phyloP scores from a whole-genome alignment of 2,113 vertebrate genomes.

The Zeus faber region DNA sequence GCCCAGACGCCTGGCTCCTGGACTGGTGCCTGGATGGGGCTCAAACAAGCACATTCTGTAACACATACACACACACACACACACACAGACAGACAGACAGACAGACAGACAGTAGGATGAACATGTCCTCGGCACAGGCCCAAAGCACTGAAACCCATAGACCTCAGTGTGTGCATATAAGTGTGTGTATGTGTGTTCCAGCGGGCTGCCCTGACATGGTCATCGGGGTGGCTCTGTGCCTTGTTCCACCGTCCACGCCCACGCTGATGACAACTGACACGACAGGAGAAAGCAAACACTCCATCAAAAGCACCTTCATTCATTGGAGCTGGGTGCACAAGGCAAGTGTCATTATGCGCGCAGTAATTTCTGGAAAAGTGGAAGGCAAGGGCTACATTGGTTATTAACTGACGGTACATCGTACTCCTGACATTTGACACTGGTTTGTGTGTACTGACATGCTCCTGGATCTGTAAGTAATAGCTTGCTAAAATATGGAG shows the following conservation, averaged over 20 bases:
- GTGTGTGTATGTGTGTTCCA: background rate
- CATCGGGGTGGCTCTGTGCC: background rate
- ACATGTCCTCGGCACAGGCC: slow-evolving; percentile 3
- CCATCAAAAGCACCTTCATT: background rate
- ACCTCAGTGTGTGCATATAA: slow-evolving; percentile 1
- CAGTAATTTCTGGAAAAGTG: background rate
- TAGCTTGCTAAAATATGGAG: no score
- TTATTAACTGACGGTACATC: background rate
- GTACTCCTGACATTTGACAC: background rate
- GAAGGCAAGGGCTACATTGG: background rate
- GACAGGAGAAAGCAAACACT: background rate
- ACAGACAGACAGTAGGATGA: slow-evolving; percentile 4
- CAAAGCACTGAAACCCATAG: slow-evolving; percentile 1
- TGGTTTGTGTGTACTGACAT: background rate
- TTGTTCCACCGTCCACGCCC: background rate
- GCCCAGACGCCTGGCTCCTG: slow-evolving; percentile 72
- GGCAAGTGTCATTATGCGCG: background rate
- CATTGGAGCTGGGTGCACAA: background rate
- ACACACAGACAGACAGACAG: slow-evolving; percentile 14
- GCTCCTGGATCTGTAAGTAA: no score
- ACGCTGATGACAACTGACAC: slow-evolving; percentile 1
- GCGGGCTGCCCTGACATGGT: no score
- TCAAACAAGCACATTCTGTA: slow-evolving; percentile 47
- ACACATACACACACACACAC: slow-evolving; percentile 3
- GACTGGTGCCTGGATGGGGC: slow-evolving; percentile 73